Evolutionary conservation across 1,140 invertebrate genomes (phyloP).

Genomic region (Tribolium madens): DNA sequence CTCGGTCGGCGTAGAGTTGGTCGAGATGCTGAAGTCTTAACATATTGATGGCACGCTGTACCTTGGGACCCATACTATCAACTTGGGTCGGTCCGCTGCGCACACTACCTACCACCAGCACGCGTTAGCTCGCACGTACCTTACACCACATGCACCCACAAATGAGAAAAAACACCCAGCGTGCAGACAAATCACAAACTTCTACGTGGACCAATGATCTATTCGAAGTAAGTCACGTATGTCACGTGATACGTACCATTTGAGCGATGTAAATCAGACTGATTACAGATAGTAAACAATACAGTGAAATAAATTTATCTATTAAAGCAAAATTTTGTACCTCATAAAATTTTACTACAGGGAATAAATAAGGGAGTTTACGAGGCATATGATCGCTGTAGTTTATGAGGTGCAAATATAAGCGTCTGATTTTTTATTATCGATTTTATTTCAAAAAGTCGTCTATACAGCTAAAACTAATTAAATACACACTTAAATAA

Average conservation of each 20-base stretch:
- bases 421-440: neutral
- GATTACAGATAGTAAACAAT: neutral
- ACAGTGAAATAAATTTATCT: neutral
- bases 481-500: neutral
- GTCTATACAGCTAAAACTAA: neutral
- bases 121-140: conserved; percentile 58
- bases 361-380: neutral
- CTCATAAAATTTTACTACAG: conserved; percentile 5
- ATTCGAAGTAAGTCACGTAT: neutral
- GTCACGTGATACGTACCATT: neutral
- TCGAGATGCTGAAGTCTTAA: conserved; percentile 62
- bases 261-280: neutral
- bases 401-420: conserved; percentile 17
- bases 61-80: conserved; percentile 60
- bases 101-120: conserved; percentile 64
- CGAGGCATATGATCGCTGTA: neutral
- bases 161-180: conserved; percentile 12
- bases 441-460: neutral
- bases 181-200: neutral
- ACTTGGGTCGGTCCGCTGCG: conserved; percentile 58
- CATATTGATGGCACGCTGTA: conserved; percentile 64
- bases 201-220: neutral
- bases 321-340: conserved; percentile 16
- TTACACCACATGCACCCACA: conserved; percentile 47
- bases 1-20: conserved; percentile 60